These are phyloP conservation scores for Peromyscus aztecus DNA, from an alignment of 2,797 vertebrate species.

Conservation along the genomic window DNA sequence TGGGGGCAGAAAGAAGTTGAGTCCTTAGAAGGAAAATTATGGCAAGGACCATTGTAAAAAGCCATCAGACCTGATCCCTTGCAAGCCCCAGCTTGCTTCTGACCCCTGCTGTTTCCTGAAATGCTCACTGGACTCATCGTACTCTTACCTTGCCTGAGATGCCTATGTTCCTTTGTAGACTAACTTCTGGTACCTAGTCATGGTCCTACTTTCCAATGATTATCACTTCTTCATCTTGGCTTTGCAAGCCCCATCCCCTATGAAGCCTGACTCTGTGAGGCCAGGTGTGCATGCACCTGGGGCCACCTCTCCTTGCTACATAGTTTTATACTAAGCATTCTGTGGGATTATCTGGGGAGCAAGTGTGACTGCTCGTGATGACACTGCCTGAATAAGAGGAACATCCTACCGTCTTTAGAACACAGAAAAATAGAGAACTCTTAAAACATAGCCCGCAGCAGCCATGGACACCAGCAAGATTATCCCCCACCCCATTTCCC, in stretches of 20 bases:
- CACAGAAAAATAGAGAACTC: neutral
- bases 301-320: neutral
- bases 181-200: neutral
- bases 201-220: neutral
- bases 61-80: neutral
- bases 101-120: neutral
- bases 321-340: neutral
- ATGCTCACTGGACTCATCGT: neutral
- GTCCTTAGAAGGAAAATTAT: neutral
- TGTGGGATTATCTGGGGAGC: neutral
- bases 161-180: neutral
- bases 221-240: neutral
- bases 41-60: neutral
- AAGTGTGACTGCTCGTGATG: neutral
- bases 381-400: neutral
- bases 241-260: neutral
- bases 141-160: neutral
- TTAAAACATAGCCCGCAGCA: neutral
- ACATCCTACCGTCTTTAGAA: neutral
- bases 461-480: conserved; percentile 46
- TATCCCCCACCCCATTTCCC: neutral
- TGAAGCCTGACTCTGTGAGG: neutral
- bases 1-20: neutral
- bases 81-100: neutral
- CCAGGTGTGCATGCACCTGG: neutral